These are phyloP conservation scores for Spisula subtruncata DNA, from an alignment of 2,888 invertebrate genomes.

Conservation along the genomic window DNA sequence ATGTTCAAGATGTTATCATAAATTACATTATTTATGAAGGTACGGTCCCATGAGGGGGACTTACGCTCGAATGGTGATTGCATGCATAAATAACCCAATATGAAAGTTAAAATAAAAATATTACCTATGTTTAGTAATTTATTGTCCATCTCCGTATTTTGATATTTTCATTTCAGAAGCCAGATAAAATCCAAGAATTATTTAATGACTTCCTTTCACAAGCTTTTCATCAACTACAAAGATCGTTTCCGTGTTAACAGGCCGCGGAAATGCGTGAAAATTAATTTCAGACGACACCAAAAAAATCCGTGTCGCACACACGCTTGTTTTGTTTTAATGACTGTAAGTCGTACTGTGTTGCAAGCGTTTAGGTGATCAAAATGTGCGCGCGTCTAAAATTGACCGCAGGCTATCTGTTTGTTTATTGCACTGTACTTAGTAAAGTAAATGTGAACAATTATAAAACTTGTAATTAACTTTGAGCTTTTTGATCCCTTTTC, in stretches of 20 bases:
- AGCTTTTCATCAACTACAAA: neutral
- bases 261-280: slow-evolving; percentile 38
- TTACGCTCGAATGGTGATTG: no score
- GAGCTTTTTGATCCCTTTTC: neutral
- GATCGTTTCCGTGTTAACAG: slow-evolving; percentile 28
- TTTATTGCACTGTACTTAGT: slow-evolving; percentile 29
- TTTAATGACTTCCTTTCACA: neutral
- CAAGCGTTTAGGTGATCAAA: slow-evolving; percentile 26
- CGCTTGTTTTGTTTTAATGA: slow-evolving; percentile 34
- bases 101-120: neutral
- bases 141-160: neutral
- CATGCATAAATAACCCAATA: no score
- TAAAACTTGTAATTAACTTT: slow-evolving; percentile 1
- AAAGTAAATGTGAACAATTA: slow-evolving; percentile 17
- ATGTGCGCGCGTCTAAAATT: slow-evolving; percentile 5
- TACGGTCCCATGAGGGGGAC: no score
- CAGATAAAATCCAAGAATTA: neutral
- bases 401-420: slow-evolving; percentile 39
- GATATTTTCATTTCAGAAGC: neutral
- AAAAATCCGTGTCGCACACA: slow-evolving; percentile 3
- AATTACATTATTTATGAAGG: no score
- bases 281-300: slow-evolving; percentile 34
- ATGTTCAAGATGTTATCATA: no score
- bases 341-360: neutral
- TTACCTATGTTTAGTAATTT: neutral